Base-by-base conservation (phyloP, 2,113 vertebrate genomes). In the Dascyllus trimaculatus region DNA sequence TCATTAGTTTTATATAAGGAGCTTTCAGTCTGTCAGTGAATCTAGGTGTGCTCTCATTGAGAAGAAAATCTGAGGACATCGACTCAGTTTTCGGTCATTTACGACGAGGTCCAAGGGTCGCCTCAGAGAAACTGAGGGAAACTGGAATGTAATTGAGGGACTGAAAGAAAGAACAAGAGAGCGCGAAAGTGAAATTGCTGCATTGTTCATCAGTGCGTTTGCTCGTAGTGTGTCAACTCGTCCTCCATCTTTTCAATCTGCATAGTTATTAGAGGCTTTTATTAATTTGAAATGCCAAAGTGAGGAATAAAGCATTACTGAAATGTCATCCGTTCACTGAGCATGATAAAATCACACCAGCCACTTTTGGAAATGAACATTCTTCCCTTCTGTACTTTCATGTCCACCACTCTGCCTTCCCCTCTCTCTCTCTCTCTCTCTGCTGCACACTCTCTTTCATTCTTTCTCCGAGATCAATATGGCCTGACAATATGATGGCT, bases 241-340 rank as follows among this genome's bases (percentile, higher is more conserved):
- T 78, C 75, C 84, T 86, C 81, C 72, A 85, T 86, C 79, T 80
- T 88, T 87, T 80, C 84, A 84, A 85, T 89, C 84, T 87, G 90
- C 90, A 88, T 88, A 85, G 84, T 92, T 91, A 90, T 92, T 89
- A 89, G 76, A 85, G 81, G 75, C 87, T 86, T 92, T 90, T 92
- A 92, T 92, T 92, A 86, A 92, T 92, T 89, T 89, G 76, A 93
- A 93, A 93, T 91, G 92, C 88, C 92, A 93, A 86, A 76, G 80
- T 78, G 84, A 76, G 69, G 85, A 86, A 91, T 88, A 90, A 91
- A 91, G 79, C 89, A 74, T 85, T 76, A 73, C 86, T 83, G 89
- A 92, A 93, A 93, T 93, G 92, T 92, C 92, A 91, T 74, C 83
- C 85, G 78, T 93, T 89, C 80, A 88, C 74, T 11, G 83, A 79